Evolutionary conservation across 2,797 vertebrate genomes (phyloP), one percentile per base, ranked within the genome.

Genomic region (Trematomus bernacchii): DNA sequence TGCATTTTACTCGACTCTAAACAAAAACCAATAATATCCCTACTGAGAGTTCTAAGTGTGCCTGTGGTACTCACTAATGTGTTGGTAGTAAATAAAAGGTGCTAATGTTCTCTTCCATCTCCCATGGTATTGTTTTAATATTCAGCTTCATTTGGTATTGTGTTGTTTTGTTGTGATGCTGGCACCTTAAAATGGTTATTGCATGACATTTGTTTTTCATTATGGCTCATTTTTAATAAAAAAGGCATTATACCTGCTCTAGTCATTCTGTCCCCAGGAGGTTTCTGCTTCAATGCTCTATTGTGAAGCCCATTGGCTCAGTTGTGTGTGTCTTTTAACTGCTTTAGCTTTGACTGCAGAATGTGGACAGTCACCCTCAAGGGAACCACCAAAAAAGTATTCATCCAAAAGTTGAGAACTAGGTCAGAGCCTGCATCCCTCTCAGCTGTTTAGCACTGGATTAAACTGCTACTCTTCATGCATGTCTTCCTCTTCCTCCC

Each of bases 371-470:
- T 54, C 65, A 58, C 13, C 40, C 51, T 4, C 54, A 62, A 18
- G 62, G 60, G 58, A 57, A 40, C 10, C 76, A 64, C 71, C 23
- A 10, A 19, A 44, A 54, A 27, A 53, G 15, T 21, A 43, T 65
- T n/a, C 48, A 43, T 42, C 47, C 58, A 52, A 64, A 86, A 83
- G 66, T 76, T 85, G 71, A 80, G 71, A 85, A 84, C 60, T 75
- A 37, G 82, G 83, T 87, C 85, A 89, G 63, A n/a, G n/a, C 59
- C 64, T 75, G 53, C 53, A 40, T 81, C 27, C 48, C 85, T 77
- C 65, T 79, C 65, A 79, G 70, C 73, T 88, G 85, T 85, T 83
- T 75, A 62, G 84, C 66, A 9, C 48, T 76, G 76, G 60, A 76
- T 85, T 61, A 68, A 79, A 63, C 53, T 51, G 42, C 3, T 85